Conservation (phyloP, 1,140 invertebrate species). For the Coelopa frigida region DNA sequence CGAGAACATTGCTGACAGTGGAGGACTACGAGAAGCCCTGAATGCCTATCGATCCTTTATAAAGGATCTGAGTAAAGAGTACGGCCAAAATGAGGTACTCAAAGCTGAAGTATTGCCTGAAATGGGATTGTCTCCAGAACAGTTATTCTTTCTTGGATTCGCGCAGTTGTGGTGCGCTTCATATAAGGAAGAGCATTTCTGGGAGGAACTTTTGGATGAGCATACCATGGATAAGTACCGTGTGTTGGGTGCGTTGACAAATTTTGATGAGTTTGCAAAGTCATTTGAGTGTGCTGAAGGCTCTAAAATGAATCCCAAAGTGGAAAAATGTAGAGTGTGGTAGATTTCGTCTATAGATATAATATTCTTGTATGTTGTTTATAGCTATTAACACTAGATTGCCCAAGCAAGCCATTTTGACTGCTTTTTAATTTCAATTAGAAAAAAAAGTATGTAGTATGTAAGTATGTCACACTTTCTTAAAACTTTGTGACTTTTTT, state of each 20-base stretch:
- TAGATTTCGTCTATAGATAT: no score
- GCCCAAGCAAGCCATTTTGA: no score
- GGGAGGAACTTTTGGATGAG: constrained; percentile 29
- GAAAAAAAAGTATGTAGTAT: no score
- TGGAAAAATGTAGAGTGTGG: constrained; percentile 44
- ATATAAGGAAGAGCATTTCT: constrained; percentile 31
- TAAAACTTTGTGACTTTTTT: no score
- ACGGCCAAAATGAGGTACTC: constrained; percentile 29
- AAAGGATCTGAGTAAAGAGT: constrained; percentile 46
- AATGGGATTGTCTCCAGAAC: constrained; percentile 71
- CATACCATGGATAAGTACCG: constrained; percentile 43
- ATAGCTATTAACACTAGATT: no score
- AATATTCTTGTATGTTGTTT: no score
- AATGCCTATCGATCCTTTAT: constrained; percentile 60
- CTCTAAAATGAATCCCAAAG: constrained; percentile 53
- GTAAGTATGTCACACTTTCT: no score
- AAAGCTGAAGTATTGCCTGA: constrained; percentile 66
- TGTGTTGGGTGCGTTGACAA: constrained; percentile 61
- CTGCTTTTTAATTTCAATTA: no score
- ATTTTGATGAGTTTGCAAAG: constrained; percentile 56
- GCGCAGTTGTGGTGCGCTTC: constrained; percentile 56
- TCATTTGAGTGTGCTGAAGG: constrained; percentile 56
- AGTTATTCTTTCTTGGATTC: constrained; percentile 87
- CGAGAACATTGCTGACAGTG: constrained; percentile 74
- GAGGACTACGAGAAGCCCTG: constrained; percentile 80